Evolutionary conservation across 2,113 vertebrate species (phyloP).

Genomic region (Apteryx mantelli): DNA sequence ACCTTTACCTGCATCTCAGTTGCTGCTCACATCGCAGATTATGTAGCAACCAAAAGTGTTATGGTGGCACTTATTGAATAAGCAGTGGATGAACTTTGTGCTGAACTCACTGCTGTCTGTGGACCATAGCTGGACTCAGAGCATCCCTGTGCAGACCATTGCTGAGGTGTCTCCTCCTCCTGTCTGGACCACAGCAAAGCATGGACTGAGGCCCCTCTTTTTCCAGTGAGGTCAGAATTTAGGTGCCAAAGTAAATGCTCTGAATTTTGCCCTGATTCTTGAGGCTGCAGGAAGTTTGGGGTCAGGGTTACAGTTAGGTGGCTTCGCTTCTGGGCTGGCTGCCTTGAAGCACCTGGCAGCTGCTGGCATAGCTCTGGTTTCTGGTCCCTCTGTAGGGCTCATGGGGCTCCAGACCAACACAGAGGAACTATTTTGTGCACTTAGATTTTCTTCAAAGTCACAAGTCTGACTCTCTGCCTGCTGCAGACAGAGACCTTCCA

Average conservation of each 20-base stretch:
- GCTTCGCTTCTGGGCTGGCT: background rate
- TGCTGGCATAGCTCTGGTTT: background rate
- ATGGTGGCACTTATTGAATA: rapidly evolving
- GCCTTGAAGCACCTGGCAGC: background rate
- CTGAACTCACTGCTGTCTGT: background rate
- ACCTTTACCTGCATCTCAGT: background rate
- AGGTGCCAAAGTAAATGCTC: background rate
- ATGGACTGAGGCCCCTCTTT: background rate
- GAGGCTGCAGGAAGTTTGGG: background rate
- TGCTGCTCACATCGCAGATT: background rate
- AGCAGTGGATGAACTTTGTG: background rate
- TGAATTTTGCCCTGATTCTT: background rate
- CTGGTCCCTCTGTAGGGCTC: background rate
- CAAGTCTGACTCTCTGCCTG: too few relatives aligned
- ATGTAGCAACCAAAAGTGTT: background rate
- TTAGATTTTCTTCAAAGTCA: background rate
- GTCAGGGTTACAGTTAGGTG: background rate
- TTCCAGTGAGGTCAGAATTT: background rate
- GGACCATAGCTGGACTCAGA: background rate
- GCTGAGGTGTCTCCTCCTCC: background rate
- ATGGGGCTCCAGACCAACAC: background rate
- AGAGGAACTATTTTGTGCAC: background rate
- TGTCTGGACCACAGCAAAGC: background rate
- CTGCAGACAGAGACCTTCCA: too few relatives aligned
- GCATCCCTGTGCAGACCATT: background rate